phyloP scores from a whole-genome alignment of 2,113 vertebrate genomes.

The Phasianus colchicus region DNA sequence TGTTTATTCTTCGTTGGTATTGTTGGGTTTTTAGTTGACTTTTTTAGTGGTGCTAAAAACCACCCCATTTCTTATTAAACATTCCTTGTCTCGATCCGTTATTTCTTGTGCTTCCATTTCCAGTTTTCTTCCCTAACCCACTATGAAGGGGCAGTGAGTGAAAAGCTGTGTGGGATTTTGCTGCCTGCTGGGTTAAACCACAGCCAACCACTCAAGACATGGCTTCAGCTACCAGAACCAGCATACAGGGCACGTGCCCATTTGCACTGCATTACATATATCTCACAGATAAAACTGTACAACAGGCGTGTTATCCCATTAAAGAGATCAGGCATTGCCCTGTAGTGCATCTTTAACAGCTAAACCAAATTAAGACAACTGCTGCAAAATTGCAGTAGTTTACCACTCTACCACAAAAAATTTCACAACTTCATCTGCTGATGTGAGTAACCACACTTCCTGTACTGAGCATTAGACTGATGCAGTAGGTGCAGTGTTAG shows the following conservation, averaged over 20 bases:
- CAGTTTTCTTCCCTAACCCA: not conserved
- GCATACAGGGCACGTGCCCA: fast-evolving
- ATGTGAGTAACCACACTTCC: not conserved
- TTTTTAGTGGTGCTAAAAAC: too few species aligned
- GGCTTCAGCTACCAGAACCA: not conserved
- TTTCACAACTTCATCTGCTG: not conserved
- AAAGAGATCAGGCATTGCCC: not conserved
- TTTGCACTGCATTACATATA: not conserved
- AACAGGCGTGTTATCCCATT: not conserved
- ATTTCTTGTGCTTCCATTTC: not conserved
- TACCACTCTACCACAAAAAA: not conserved
- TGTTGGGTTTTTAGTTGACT: not conserved
- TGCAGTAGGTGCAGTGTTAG: not conserved
- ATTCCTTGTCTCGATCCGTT: not conserved
- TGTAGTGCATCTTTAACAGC: not conserved
- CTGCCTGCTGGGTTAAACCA: not conserved
- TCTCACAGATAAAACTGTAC: not conserved
- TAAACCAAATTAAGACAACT: not conserved
- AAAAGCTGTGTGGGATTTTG: not conserved
- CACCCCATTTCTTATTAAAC: not conserved
- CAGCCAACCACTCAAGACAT: fast-evolving
- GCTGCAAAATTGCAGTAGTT: not conserved
- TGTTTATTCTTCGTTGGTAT: not conserved
- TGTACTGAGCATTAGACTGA: not conserved
- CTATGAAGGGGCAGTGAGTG: not conserved